phyloP scores from a whole-genome alignment of 2,113 vertebrate genomes.

The Myanophis thanlyinensis region DNA sequence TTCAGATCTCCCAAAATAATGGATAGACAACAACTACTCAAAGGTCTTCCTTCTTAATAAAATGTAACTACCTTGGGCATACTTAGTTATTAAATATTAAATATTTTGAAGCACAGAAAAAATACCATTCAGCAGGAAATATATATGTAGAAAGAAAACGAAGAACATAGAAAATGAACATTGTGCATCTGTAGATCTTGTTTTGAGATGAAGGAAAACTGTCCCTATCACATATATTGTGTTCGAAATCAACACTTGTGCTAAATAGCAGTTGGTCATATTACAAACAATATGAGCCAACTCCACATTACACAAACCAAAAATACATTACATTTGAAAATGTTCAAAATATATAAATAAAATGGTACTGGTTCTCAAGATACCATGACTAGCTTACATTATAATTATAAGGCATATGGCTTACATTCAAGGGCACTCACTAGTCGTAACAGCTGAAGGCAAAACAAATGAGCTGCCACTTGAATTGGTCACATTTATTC shows the following conservation, averaged over 20 bases:
- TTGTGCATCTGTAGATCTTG: neutral
- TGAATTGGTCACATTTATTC: slow-evolving; percentile 82
- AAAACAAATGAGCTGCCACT: slow-evolving; percentile 54
- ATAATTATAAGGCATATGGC: neutral
- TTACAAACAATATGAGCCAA: neutral
- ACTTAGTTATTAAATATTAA: neutral
- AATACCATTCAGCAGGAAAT: neutral
- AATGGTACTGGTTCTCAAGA: neutral
- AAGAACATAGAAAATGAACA: neutral
- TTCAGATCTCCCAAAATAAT: neutral
- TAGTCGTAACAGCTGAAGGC: slow-evolving; percentile 11
- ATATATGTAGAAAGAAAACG: neutral
- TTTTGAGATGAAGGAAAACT: neutral
- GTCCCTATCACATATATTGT: neutral
- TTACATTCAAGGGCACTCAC: neutral
- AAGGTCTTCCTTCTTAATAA: neutral
- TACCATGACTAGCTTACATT: neutral
- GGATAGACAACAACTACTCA: neutral
- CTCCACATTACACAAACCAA: neutral
- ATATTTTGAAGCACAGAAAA: neutral
- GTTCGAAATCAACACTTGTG: neutral
- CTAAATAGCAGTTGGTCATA: neutral
- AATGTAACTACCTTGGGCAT: neutral
- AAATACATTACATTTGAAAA: neutral
- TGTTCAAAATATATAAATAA: neutral